Percentiles rank a stretch among this genome's conserved stretches.
phyloP scores from a whole-genome alignment of 2,888 invertebrate genomes.

The Lithophane semibrunnea region DNA sequence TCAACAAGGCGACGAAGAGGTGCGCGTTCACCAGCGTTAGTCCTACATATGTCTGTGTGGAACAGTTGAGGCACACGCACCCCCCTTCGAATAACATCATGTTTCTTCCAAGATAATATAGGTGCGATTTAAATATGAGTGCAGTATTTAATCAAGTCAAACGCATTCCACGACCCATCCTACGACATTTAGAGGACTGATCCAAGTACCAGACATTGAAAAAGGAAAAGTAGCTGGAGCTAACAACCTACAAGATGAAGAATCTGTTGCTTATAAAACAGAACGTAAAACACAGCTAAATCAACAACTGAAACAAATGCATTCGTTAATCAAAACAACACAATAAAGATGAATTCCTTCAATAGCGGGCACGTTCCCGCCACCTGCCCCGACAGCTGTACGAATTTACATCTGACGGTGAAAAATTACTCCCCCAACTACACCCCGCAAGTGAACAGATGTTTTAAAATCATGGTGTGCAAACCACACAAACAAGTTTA shows the following conservation, averaged over 20 bases:
- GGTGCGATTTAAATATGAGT: slow-evolving; percentile 1
- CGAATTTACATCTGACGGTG: slow-evolving; percentile 82
- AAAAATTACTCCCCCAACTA: slow-evolving; percentile 81
- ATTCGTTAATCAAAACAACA: slow-evolving; percentile 63
- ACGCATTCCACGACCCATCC: background rate
- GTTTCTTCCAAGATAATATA: slow-evolving; percentile 22
- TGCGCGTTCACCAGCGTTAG: no score
- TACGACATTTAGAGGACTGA: background rate
- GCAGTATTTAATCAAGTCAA: background rate
- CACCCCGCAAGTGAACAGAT: slow-evolving; percentile 80
- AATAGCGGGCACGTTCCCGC: slow-evolving; percentile 81
- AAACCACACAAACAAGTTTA: slow-evolving; percentile 50
- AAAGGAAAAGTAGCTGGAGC: background rate
- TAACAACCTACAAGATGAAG: background rate
- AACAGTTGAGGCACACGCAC: no score
- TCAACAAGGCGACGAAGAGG: no score
- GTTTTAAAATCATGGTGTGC: slow-evolving; percentile 70
- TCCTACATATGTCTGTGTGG: no score
- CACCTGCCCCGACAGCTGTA: slow-evolving; percentile 87
- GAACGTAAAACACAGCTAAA: slow-evolving; percentile 24
- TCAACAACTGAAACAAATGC: slow-evolving; percentile 41
- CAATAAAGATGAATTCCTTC: slow-evolving; percentile 74
- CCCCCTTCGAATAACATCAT: no score
- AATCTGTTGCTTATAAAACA: slow-evolving; percentile 2
- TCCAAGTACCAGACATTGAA: background rate